phyloP scores from a whole-genome alignment of 2,113 vertebrate species.

The Chaenogobius annularis region DNA sequence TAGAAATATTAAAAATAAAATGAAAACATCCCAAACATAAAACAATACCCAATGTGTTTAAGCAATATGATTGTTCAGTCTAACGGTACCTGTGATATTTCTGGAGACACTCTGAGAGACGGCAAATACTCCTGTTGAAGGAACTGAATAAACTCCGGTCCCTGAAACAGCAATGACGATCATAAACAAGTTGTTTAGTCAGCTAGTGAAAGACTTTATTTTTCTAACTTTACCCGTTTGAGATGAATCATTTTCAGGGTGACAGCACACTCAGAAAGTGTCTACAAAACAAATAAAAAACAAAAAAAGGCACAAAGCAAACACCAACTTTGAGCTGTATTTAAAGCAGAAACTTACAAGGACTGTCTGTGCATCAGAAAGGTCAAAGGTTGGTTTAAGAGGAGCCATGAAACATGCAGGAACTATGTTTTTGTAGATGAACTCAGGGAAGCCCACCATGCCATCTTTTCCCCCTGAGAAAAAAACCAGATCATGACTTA shows the following conservation, averaged over 20 bases:
- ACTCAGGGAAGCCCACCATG: conserved; percentile 94
- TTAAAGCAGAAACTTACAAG: conserved; percentile 76
- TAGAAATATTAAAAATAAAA: conserved; percentile 39
- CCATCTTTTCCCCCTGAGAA: conserved; percentile 92
- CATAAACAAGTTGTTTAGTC: not conserved
- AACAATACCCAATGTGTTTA: not conserved
- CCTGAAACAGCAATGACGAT: conserved; percentile 68
- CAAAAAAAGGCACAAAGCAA: not conserved
- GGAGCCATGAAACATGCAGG: conserved; percentile 96
- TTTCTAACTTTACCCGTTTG: conserved; percentile 83
- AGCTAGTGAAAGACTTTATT: not conserved
- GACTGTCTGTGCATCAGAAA: conserved; percentile 94
- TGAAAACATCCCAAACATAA: too few species aligned
- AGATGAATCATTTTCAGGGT: conserved; percentile 96
- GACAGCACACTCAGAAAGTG: conserved; percentile 92
- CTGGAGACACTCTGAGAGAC: conserved; percentile 91
- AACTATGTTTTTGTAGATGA: conserved; percentile 97
- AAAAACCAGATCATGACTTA: not conserved
- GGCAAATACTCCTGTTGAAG: conserved; percentile 95
- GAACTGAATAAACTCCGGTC: conserved; percentile 93
- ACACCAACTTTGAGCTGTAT: not conserved
- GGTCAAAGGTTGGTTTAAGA: conserved; percentile 94
- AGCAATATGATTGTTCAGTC: not conserved
- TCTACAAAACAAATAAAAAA: conserved; percentile 71
- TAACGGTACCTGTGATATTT: conserved; percentile 89